phyloP scores from a whole-genome alignment of 2,888 invertebrate genomes.

The Kuschelorhynchus macadamiae region DNA sequence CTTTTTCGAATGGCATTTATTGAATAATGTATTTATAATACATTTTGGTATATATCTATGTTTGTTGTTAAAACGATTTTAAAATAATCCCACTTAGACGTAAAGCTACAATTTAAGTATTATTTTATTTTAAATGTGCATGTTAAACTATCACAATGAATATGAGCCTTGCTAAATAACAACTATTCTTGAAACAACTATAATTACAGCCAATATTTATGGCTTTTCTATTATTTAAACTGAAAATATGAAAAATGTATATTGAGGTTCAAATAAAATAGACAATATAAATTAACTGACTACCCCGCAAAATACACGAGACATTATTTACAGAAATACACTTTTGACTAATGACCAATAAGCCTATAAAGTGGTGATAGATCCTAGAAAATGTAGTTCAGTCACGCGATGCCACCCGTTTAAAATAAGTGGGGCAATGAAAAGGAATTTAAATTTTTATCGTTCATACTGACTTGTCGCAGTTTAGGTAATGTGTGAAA shows the following conservation, averaged over 20 bases:
- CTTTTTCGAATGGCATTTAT: too few relatives aligned
- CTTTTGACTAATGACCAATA: constrained; percentile 22
- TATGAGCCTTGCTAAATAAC: too few relatives aligned
- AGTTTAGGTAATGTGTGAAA: not conserved
- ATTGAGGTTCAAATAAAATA: not conserved
- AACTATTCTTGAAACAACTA: too few relatives aligned
- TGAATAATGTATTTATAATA: too few relatives aligned
- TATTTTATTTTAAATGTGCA: too few relatives aligned
- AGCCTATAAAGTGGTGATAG: constrained; percentile 11
- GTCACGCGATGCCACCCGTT: constrained; percentile 9
- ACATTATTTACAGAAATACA: constrained; percentile 7
- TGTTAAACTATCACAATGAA: too few relatives aligned
- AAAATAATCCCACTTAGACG: too few relatives aligned
- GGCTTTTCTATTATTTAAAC: too few relatives aligned
- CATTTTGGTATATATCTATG: too few relatives aligned
- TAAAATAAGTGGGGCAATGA: constrained; percentile 2
- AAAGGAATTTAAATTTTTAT: constrained; percentile 5
- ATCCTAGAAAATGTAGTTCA: constrained; percentile 10
- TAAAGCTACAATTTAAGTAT: too few relatives aligned
- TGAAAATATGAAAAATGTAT: not conserved
- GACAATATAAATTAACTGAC: not conserved
- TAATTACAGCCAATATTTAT: too few relatives aligned
- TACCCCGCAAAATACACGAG: not conserved
- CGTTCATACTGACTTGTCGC: not conserved
- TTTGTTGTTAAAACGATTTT: too few relatives aligned